Evolutionary conservation across 1,140 invertebrate genomes (phyloP).

Genomic region (Drosophila teissieri): DNA sequence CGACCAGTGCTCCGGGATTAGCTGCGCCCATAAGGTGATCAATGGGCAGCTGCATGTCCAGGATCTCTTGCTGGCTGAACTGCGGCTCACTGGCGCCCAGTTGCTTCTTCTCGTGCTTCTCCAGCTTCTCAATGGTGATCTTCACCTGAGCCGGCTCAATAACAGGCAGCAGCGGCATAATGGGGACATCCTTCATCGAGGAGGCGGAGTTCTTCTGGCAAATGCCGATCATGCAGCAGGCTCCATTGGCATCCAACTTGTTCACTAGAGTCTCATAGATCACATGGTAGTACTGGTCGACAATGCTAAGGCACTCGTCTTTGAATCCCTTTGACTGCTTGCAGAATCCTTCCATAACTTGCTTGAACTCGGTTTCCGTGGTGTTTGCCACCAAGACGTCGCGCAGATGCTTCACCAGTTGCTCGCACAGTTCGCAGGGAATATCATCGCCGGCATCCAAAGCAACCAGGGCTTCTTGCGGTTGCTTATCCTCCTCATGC

Average conservation of each 20-base stretch:
- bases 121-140: constrained; percentile 74
- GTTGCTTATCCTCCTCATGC: constrained; percentile 86
- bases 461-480: constrained; percentile 85
- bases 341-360: constrained; percentile 91
- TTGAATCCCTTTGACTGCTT: constrained; percentile 90
- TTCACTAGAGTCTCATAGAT: constrained; percentile 90
- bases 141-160: constrained; percentile 69
- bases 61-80: constrained; percentile 65
- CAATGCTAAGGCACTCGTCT: constrained; percentile 88
- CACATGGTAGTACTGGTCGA: constrained; percentile 90
- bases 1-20: constrained; percentile 83
- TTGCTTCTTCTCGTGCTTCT: constrained; percentile 21
- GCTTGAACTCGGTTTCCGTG: constrained; percentile 92
- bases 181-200: constrained; percentile 31
- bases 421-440: constrained; percentile 93
- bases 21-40: constrained; percentile 87
- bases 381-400: constrained; percentile 94
- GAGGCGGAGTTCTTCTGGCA: constrained; percentile 86
- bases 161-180: constrained; percentile 76
- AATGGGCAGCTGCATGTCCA: constrained; percentile 87
- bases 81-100: constrained; percentile 77
- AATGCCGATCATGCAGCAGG: constrained; percentile 90
- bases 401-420: constrained; percentile 91
- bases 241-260: constrained; percentile 88
- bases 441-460: constrained; percentile 87